Base-by-base conservation (phyloP, 2,797 vertebrate species). In the Leptodactylus fallax region DNA sequence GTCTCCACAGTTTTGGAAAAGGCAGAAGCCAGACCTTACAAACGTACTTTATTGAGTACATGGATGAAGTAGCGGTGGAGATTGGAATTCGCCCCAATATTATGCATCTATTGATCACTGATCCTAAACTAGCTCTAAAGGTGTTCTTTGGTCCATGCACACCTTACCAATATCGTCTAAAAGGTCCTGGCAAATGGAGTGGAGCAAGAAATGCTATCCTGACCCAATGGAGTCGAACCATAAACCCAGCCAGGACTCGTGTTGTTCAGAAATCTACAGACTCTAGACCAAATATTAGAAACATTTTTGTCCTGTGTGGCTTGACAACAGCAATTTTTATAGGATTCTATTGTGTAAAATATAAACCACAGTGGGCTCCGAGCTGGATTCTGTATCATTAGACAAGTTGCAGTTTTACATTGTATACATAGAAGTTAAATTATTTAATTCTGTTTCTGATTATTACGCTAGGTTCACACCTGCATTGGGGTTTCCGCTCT, bases 141-240 rank as follows among this genome's bases (percentile, higher is more conserved):
- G 63, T 97, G 58, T 0, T 93, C 25, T 92, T 97, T 0, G 97
- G 96, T 0, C 96, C 97, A 16, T 90, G 91, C 78, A 96, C 92
- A 0, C 95, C 97, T 0, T 97, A 96, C 83, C 97, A 97, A 92
- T 97, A 95, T 90, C 94, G 95, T 8, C 91, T 97, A 60, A 90
- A 81, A 2, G 97, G 96, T 2, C 95, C 96, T 0, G 96, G 97
- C 3, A 95, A 92, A 83, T 97, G 96, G 97, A 90, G 91, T 0
- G 96, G 96, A 7, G 97, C 96, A 55, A 95, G 95, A 56, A 92
- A 95, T 60, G 95, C 96, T 82, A 96, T 97, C 90, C 87, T 97
- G 79, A 96, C 95, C 5, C 96, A 97, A 85, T 96, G 95, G 95
- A 94, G 96, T 49, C 91, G 95, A 55, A 91, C 96, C 0, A 1